Evolutionary conservation across 23 tunicate genomes (phyloP).

Genomic region (Aplidium turbinatum): DNA sequence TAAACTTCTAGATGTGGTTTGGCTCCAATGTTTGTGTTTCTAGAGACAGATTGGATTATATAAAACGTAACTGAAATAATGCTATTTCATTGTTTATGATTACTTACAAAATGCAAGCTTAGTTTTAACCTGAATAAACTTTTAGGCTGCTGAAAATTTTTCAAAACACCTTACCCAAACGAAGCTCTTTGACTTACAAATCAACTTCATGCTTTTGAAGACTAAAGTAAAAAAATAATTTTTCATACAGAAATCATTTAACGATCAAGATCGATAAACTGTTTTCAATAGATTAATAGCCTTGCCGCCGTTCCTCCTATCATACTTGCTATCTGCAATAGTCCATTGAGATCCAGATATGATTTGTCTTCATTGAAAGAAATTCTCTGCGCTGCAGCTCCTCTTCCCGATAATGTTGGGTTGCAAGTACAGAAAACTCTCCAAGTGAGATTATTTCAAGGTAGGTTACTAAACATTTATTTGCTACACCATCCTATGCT

Average conservation of each 20-base stretch:
- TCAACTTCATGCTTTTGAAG: background rate
- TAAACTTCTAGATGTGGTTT: no score
- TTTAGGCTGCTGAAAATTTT: no score
- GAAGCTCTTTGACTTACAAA: no score
- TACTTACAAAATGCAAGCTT: no score
- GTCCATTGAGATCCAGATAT: conserved; percentile 33
- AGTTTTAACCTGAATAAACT: no score
- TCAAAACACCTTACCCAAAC: no score
- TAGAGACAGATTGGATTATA: no score
- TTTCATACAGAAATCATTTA: background rate
- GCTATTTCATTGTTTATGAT: no score
- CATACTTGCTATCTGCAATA: conserved; percentile 48
- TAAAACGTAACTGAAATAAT: no score
- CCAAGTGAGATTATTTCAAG: conserved; percentile 20
- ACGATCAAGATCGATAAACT: background rate
- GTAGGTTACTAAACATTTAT: conserved; percentile 12
- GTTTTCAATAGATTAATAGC: no score
- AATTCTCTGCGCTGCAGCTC: conserved; percentile 64
- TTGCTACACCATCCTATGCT: background rate
- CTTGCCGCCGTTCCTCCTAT: conserved; percentile 67
- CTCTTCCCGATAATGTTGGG: conserved; percentile 36
- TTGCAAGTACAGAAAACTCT: conserved; percentile 25
- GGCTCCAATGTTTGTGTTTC: no score
- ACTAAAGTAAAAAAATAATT: background rate
- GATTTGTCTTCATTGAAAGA: conserved; percentile 50